These are phyloP conservation scores for Clarias macrocephalus DNA, from an alignment of 2,113 vertebrate genomes.

Conservation along the genomic window DNA sequence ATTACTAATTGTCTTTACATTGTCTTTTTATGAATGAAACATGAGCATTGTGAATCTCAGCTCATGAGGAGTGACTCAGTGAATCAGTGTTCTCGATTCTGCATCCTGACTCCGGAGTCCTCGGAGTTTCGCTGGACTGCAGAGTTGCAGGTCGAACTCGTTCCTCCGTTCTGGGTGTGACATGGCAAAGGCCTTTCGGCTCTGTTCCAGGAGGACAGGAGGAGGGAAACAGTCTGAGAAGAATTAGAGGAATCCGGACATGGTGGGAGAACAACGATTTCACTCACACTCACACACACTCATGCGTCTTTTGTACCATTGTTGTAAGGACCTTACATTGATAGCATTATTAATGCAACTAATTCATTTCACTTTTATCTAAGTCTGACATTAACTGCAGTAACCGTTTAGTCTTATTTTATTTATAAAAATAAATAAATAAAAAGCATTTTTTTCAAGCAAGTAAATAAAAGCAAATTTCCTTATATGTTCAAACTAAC, in stretches of 20 bases:
- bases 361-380: neutral
- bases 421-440: neutral
- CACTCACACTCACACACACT: slow-evolving; percentile 2
- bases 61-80: neutral
- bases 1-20: neutral
- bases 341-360: neutral
- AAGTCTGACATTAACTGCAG: neutral
- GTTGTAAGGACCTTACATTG: neutral
- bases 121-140: slow-evolving; percentile 48
- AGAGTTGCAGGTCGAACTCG: slow-evolving; percentile 69
- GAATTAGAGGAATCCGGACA: slow-evolving; percentile 58
- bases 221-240: slow-evolving; percentile 36
- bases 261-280: neutral
- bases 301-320: neutral
- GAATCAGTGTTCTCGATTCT: neutral
- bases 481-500: too few species aligned
- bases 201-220: slow-evolving; percentile 17
- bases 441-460: neutral
- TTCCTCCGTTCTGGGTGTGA: slow-evolving; percentile 55
- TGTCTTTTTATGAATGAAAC: neutral
- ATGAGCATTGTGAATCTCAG: neutral
- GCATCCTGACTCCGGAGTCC: neutral
- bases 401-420: neutral
- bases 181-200: slow-evolving; percentile 33
- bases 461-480: neutral